Percentiles rank a stretch among this genome's conserved stretches.
phyloP scores from a whole-genome alignment of 2,888 invertebrate species.

The Lithophane leautieri region DNA sequence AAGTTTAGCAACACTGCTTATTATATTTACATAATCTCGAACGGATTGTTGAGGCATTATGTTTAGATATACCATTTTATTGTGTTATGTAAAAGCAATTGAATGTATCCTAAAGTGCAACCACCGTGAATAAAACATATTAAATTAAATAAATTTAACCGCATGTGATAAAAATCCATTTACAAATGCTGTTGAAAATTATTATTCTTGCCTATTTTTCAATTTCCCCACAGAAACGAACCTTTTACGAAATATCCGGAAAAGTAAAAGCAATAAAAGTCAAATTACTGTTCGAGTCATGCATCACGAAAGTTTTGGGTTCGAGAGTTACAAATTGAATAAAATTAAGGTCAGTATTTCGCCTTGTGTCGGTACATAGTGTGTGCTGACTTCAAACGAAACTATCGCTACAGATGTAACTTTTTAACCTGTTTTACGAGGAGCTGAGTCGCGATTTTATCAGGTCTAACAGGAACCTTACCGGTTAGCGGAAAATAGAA shows the following conservation, averaged over 20 bases:
- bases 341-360: slow-evolving; percentile 84
- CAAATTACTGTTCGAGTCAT: slow-evolving; percentile 88
- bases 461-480: not conserved
- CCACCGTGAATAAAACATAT: slow-evolving; percentile 24
- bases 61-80: slow-evolving; percentile 20
- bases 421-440: slow-evolving; percentile 44
- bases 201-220: slow-evolving; percentile 71
- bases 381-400: slow-evolving; percentile 64
- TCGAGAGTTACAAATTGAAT: slow-evolving; percentile 88
- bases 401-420: slow-evolving; percentile 60
- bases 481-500: not conserved
- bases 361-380: slow-evolving; percentile 66
- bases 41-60: slow-evolving; percentile 11
- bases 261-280: slow-evolving; percentile 87
- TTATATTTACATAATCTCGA: slow-evolving; percentile 23
- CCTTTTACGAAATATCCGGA: slow-evolving; percentile 78
- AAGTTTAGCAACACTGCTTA: slow-evolving; percentile 2
- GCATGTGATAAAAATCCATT: slow-evolving; percentile 64
- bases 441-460: slow-evolving; percentile 32
- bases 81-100: slow-evolving; percentile 19
- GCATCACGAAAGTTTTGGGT: slow-evolving; percentile 89
- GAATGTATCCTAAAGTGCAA: slow-evolving; percentile 9
- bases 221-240: slow-evolving; percentile 76
- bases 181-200: slow-evolving; percentile 68
- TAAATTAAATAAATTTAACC: slow-evolving; percentile 33